Conservation (phyloP, 2,797 vertebrate species). For the Pseudochirops cupreus region DNA sequence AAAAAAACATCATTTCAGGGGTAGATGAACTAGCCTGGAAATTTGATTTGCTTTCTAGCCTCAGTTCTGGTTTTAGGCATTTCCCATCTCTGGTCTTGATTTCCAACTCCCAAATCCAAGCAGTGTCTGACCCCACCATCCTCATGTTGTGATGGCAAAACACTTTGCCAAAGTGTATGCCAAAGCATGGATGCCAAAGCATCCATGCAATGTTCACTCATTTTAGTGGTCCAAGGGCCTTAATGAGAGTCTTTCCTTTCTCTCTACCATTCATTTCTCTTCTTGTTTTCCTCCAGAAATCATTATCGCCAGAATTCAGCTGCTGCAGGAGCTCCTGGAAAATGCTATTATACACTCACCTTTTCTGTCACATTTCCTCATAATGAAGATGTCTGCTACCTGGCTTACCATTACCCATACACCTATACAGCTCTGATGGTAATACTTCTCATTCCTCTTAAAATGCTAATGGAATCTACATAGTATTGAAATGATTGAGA, state of each 20-base stretch:
- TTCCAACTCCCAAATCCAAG: not conserved
- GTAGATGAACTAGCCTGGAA: not conserved
- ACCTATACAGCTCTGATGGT: slow-evolving; percentile 94
- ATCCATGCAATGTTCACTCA: not conserved
- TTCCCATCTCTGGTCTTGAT: not conserved
- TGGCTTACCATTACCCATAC: slow-evolving; percentile 97
- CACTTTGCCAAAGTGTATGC: not conserved
- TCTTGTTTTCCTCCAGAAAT: slow-evolving; percentile 87
- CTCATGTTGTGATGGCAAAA: not conserved
- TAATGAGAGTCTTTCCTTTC: not conserved
- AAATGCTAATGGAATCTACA: not conserved
- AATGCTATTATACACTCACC: slow-evolving; percentile 91
- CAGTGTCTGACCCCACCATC: not conserved
- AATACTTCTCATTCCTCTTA: slow-evolving; percentile 60
- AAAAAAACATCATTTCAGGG: not conserved
- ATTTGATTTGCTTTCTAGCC: not conserved
- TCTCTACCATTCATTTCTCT: not conserved
- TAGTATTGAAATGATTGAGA: accelerated
- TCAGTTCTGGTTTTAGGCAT: not conserved
- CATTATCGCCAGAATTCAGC: slow-evolving; percentile 84
- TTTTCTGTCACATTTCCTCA: slow-evolving; percentile 92
- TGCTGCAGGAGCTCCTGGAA: slow-evolving; percentile 66
- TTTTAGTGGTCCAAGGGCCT: not conserved
- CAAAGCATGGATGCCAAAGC: too few species aligned
- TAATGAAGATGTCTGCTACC: slow-evolving; percentile 92